Evolutionary conservation across 1,140 invertebrate species (phyloP).

Genomic region (Stegodyphus mimosarum): DNA sequence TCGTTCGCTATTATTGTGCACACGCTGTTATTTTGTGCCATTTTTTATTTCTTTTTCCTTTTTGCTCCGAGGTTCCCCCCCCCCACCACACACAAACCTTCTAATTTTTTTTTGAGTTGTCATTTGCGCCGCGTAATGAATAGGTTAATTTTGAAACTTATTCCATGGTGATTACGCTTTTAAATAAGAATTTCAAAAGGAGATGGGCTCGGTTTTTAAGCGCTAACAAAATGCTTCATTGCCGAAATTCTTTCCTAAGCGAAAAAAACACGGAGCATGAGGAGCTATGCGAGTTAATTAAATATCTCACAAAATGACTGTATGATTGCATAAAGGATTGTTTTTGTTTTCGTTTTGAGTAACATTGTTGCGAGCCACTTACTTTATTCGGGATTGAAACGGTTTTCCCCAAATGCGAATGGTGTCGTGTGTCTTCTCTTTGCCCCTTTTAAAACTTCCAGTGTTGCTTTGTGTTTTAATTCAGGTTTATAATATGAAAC

Average conservation of each 20-base stretch:
- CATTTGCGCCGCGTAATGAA: constrained; percentile 32
- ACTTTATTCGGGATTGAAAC: too few species aligned
- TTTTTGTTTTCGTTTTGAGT: not conserved
- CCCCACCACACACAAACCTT: too few species aligned
- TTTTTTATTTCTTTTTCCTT: not conserved
- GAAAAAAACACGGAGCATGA: too few species aligned
- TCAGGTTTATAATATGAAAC: too few species aligned
- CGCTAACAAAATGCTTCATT: constrained; percentile 22
- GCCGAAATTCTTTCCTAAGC: too few species aligned
- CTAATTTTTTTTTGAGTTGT: not conserved
- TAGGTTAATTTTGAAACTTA: constrained; percentile 50
- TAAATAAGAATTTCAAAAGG: constrained; percentile 14
- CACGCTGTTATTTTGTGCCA: constrained; percentile 6
- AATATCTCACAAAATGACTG: too few species aligned
- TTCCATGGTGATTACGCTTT: constrained; percentile 31
- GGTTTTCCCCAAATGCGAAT: too few species aligned
- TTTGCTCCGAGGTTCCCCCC: not conserved
- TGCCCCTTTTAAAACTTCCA: too few species aligned
- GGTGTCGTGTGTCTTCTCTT: too few species aligned
- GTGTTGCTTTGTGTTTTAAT: too few species aligned
- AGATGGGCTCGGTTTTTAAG: constrained; percentile 6
- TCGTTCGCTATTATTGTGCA: not conserved
- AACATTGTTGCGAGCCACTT: not conserved
- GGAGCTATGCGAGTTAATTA: too few species aligned
- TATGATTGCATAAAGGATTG: too few species aligned